phyloP scores from a whole-genome alignment of 2,888 invertebrate species.

The Gisinianus flammeolus region DNA sequence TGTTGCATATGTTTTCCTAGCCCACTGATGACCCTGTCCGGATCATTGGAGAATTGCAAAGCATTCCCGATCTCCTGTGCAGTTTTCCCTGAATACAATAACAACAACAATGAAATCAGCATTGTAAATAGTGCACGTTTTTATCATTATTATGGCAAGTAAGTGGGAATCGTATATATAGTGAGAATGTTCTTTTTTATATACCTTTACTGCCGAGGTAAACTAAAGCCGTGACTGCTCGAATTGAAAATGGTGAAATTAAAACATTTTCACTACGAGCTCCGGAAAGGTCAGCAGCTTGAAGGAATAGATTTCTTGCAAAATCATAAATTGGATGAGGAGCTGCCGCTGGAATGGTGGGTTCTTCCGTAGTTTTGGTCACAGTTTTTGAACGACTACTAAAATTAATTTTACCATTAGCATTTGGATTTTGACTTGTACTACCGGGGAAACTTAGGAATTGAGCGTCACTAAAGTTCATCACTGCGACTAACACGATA shows the following conservation, averaged over 20 bases:
- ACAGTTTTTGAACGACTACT: neutral
- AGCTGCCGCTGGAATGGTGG: neutral
- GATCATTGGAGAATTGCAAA: constrained; percentile 40
- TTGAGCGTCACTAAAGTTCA: neutral
- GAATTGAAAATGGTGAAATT: constrained; percentile 47
- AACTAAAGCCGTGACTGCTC: constrained; percentile 39
- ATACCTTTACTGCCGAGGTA: constrained; percentile 46
- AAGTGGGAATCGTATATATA: neutral
- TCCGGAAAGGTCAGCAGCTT: constrained; percentile 1
- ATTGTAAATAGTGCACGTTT: neutral
- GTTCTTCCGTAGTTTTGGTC: neutral
- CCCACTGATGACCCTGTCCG: constrained; percentile 41
- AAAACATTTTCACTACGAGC: constrained; percentile 40
- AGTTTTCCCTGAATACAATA: constrained; percentile 46
- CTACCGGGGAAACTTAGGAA: neutral
- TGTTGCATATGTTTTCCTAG: constrained; percentile 38
- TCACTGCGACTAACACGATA: neutral
- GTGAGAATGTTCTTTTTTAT: too few species aligned
- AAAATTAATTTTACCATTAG: neutral
- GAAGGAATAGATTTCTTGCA: constrained; percentile 39
- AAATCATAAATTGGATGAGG: constrained; percentile 46
- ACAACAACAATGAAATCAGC: neutral
- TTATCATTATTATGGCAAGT: neutral
- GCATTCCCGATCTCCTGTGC: constrained; percentile 42
- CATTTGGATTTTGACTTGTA: neutral